phyloP scores from a whole-genome alignment of 2,113 vertebrate species.

The Xiphophorus hellerii region DNA sequence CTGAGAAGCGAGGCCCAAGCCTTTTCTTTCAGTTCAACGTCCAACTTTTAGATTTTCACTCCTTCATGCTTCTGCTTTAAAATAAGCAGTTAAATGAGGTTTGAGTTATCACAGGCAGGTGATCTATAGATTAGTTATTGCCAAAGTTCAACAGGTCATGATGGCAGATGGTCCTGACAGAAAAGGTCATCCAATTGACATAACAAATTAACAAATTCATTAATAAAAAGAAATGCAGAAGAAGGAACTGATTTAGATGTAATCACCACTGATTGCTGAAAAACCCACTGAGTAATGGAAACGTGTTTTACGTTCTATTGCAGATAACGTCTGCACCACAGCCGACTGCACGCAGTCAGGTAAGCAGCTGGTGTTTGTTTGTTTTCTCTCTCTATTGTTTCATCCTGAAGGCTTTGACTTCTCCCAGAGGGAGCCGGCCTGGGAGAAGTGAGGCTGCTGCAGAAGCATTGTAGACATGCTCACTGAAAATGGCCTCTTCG shows the following conservation, averaged over 20 bases:
- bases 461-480: constrained; percentile 33
- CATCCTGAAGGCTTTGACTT: constrained; percentile 38
- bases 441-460: constrained; percentile 12
- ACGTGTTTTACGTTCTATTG: constrained; percentile 64
- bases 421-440: constrained; percentile 17
- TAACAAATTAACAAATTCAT: background rate
- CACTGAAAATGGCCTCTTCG: constrained; percentile 26
- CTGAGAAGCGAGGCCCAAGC: background rate
- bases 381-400: constrained; percentile 29
- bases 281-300: constrained; percentile 27
- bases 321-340: constrained; percentile 91
- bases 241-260: constrained; percentile 13
- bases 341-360: constrained; percentile 93
- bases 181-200: constrained; percentile 9
- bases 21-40: constrained; percentile 3
- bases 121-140: constrained; percentile 7
- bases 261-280: constrained; percentile 41
- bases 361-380: constrained; percentile 72
- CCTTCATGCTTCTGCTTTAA: background rate
- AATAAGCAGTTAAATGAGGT: background rate
- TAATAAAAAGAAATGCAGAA: background rate
- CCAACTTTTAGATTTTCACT: background rate
- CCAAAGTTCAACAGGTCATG: constrained; percentile 12
- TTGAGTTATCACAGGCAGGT: background rate
- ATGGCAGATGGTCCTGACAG: background rate